Evolutionary conservation across 2,113 vertebrate genomes (phyloP), one percentile per base, ranked within the genome.

Genomic region (Lonchura striata): DNA sequence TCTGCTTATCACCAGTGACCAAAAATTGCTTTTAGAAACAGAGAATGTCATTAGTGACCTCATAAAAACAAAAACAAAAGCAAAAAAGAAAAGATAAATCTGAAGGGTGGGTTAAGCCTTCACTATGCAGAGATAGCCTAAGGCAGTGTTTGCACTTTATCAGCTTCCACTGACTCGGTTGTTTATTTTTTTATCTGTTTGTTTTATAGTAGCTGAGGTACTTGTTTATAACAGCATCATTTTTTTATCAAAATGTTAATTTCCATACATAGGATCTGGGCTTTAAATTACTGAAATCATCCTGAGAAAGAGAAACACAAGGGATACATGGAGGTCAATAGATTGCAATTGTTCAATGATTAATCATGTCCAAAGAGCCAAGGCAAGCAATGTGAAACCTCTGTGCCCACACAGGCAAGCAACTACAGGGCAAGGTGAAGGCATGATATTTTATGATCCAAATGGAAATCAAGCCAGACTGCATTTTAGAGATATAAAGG

Each of bases 11-110:
- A 81, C 20, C 56, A 37, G 54, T 96, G 76, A 93, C 92, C 49
- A 2, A 95, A 97, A 97, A 97, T 97, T 96, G 94, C 93, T 94
- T 95, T 97, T 70, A 86, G 94, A 98, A 97, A 97, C 39, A 96
- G 44, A 96, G 82, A 91, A 81, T 72, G 87, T 92, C 89, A 96
- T 94, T 89, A 88, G 83, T 94, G 95, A 98, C 92, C 94, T 90
- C 61, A 1, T 56, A 72, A 86, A 77, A 96, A 87, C 69, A 50
- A 19, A 59, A 56, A 59, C 10, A 39, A 39, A 10, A 46, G 93
- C 86, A 96, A 96, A 85, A 68, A 52, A 31, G 33, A 14, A 56
- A 41, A 93, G 86, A 96, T 75, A 97, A 97, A 92, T 61, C 42
- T 63, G 71, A 96, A 78, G 74, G 37, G 44, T 86, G 92, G 82